phyloP scores from a whole-genome alignment of 2,888 invertebrate genomes.

The Ochropleura plecta region DNA sequence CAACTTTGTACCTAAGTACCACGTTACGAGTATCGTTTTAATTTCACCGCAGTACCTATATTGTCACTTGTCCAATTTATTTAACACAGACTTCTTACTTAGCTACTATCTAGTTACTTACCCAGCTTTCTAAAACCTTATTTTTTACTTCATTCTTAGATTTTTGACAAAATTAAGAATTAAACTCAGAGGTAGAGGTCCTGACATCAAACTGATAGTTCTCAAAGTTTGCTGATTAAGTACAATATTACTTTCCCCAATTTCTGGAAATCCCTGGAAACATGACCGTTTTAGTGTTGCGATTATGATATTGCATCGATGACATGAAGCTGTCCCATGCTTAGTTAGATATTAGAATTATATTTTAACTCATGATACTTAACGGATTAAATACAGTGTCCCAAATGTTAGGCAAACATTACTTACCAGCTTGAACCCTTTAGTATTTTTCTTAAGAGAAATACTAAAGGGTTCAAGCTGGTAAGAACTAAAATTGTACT shows the following conservation, averaged over 20 bases:
- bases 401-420: not conserved
- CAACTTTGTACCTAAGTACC: slow-evolving; percentile 56
- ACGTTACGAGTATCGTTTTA: slow-evolving; percentile 58
- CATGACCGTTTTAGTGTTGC: slow-evolving; percentile 14
- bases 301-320: slow-evolving; percentile 5
- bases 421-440: no score
- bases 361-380: not conserved
- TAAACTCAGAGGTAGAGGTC: slow-evolving; percentile 10
- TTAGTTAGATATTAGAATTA: no score
- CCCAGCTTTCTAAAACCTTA: slow-evolving; percentile 66
- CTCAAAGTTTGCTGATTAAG: slow-evolving; percentile 23
- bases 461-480: no score
- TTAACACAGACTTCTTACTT: slow-evolving; percentile 68
- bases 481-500: no score
- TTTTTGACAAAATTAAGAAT: not conserved
- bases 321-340: not conserved
- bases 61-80: slow-evolving; percentile 74
- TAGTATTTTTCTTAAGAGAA: no score
- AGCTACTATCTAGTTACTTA: slow-evolving; percentile 35
- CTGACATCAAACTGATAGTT: slow-evolving; percentile 45
- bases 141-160: slow-evolving; percentile 40
- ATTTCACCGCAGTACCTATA: slow-evolving; percentile 58
- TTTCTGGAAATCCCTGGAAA: slow-evolving; percentile 27
- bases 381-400: slow-evolving; percentile 7
- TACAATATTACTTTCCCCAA: slow-evolving; percentile 14